Evolutionary conservation across 2,797 vertebrate genomes (phyloP).

Genomic region (Acipenser oxyrinchus): DNA sequence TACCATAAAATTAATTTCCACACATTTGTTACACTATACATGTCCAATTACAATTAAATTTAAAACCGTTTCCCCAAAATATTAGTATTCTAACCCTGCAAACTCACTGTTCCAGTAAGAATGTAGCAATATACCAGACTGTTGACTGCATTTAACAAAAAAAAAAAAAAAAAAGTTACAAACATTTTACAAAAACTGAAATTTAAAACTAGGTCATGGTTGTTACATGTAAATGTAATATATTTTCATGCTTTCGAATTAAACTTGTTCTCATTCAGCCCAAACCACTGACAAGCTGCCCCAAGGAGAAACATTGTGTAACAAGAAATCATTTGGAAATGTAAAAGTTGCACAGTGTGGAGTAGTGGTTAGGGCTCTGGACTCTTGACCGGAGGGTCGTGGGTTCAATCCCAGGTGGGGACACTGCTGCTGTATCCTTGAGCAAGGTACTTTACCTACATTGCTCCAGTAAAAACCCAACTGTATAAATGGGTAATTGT

Average conservation of each 20-base stretch:
- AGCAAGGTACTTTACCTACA: no score
- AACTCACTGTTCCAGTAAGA: no score
- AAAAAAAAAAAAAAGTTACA: not conserved
- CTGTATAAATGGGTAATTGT: no score
- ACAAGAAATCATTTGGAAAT: no score
- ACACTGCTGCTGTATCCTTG: no score
- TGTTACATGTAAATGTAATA: conserved; percentile 48
- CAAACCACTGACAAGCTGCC: conserved; percentile 40
- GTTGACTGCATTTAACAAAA: no score
- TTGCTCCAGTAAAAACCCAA: no score
- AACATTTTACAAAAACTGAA: conserved; percentile 26
- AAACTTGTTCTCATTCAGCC: conserved; percentile 45
- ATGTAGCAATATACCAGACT: no score
- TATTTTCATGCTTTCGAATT: conserved; percentile 52
- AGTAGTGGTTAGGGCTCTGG: no score
- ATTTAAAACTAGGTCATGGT: conserved; percentile 59
- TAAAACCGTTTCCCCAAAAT: not conserved
- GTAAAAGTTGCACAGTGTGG: no score
- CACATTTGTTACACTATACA: not conserved
- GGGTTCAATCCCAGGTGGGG: no score
- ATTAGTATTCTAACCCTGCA: not conserved
- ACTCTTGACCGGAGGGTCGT: no score
- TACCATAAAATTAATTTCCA: not conserved
- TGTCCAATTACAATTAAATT: conserved; percentile 18
- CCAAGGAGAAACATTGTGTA: conserved; percentile 40